Evolutionary conservation across 35 echinoderm and acorn worm species (phyloP), one percentile per base, ranked within the genome.

Genomic region (Hemicentrotus pulcherrimus): DNA sequence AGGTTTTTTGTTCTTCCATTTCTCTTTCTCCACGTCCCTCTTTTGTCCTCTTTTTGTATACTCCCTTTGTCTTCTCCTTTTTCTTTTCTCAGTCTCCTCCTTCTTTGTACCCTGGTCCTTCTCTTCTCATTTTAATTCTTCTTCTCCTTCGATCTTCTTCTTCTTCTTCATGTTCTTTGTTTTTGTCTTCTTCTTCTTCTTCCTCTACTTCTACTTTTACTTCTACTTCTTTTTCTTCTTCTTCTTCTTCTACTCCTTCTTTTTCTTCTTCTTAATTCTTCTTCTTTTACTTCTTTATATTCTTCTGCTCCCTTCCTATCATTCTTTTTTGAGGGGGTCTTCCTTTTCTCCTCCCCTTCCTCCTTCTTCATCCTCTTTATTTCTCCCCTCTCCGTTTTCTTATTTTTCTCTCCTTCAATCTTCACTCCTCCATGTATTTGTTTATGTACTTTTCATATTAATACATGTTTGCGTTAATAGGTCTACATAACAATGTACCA

Each of bases 261-360:
- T 94, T 52, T 28, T 94, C 55, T 94, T 94, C 48, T 94, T 94
- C 55, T 78, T 47, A 1, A 4, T 92, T 92, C 41, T 41, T n/a
- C 41, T 92, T 47, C 13, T 47, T n/a, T 10, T 41, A 2, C 28
- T 92, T 48, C 41, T 47, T 14, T 10, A 55, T 47, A 1, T 10
- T n/a, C 6, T 46, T 92, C n/a, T 48, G 5, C 19, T 92, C 4
- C 31, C 86, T 87, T 18, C 14, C 8, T 9, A 0, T 30, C 3
- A 0, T 87, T 87, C n/a, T 41, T 41, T 41, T 41, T 41, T 41
- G n/a, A n/a, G n/a, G n/a, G n/a, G n/a, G n/a, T n/a, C n/a, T n/a
- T n/a, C n/a, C 30, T 16, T 16, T 30, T 85, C 70, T 16, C 70
- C 30, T 19, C 16, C 70, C 4, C 16, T 30, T 85, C 70, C 16